A percentile compares a stretch with the other conserved stretches of the same genome.
phyloP scores from a whole-genome alignment of 2,113 vertebrate genomes.

The Mustela nigripes region DNA sequence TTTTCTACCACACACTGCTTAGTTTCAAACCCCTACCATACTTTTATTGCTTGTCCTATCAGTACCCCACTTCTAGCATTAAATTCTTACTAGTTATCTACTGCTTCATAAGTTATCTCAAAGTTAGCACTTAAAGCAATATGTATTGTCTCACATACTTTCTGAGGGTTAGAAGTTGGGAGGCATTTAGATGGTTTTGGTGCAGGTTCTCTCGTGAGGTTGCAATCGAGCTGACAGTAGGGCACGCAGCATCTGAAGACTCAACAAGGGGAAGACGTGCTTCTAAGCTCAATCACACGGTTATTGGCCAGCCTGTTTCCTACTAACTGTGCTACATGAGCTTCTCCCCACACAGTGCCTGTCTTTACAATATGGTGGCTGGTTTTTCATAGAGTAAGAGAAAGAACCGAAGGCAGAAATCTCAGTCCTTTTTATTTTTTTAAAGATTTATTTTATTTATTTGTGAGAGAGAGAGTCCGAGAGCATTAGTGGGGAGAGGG shows the following conservation, averaged over 20 bases:
- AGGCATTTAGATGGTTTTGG: not conserved
- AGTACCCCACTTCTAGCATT: not conserved
- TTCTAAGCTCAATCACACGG: not conserved
- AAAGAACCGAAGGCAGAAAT: not conserved
- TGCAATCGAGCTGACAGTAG: not conserved
- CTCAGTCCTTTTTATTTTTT: not conserved
- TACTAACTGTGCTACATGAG: not conserved
- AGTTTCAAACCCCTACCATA: not conserved
- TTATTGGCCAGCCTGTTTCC: not conserved
- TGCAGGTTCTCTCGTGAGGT: not conserved
- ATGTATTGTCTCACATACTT: not conserved
- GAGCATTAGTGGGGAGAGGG: not conserved
- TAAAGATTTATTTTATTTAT: not conserved
- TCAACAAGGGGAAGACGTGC: not conserved
- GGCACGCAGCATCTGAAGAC: not conserved
- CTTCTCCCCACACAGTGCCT: not conserved
- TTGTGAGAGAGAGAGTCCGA: not conserved
- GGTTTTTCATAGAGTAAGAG: not conserved
- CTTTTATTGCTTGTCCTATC: not conserved
- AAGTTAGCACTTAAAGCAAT: not conserved
- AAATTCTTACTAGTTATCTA: not conserved
- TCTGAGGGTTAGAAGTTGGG: not conserved
- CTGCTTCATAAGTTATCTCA: not conserved
- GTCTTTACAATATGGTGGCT: not conserved
- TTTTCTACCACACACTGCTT: not conserved